These are phyloP conservation scores for Gadopsis marmoratus DNA, from an alignment of 2,797 vertebrate genomes.

Conservation along the genomic window DNA sequence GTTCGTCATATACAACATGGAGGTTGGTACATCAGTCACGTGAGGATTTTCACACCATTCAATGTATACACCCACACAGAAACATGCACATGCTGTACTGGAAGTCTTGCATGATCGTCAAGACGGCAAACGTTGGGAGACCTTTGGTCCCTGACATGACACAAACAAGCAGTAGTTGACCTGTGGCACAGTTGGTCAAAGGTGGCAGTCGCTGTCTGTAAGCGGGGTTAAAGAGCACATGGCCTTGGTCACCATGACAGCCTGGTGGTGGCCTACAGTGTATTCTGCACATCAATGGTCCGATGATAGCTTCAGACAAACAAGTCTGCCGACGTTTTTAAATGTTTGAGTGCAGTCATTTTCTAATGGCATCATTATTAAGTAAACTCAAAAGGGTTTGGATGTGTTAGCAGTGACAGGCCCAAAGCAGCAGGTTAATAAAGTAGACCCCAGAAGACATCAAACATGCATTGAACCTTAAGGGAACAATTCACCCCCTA, in stretches of 20 bases:
- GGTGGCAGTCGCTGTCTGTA: slow-evolving; percentile 49
- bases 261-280: slow-evolving; percentile 13
- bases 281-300: not conserved
- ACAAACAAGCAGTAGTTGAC: slow-evolving; percentile 69
- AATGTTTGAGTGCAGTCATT: slow-evolving; percentile 34
- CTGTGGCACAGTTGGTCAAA: slow-evolving; percentile 58
- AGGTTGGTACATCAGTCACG: not conserved
- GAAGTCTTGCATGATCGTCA: slow-evolving; percentile 43
- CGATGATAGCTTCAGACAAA: not conserved
- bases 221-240: slow-evolving; percentile 61
- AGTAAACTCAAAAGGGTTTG: slow-evolving; percentile 35
- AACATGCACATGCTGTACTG: slow-evolving; percentile 9
- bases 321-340: not conserved
- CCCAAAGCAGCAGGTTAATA: slow-evolving; percentile 66
- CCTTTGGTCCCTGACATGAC: slow-evolving; percentile 64
- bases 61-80: not conserved
- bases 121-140: slow-evolving; percentile 37
- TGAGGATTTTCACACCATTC: not conserved
- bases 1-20: not conserved
- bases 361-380: slow-evolving; percentile 44
- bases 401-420: slow-evolving; percentile 43
- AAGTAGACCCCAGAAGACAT: slow-evolving; percentile 58
- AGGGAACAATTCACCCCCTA: slow-evolving; percentile 50
- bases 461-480: slow-evolving; percentile 53
- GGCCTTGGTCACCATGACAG: slow-evolving; percentile 71